A percentile compares a stretch with the other conserved stretches of the same genome.
phyloP scores from a whole-genome alignment of 1,140 invertebrate species.

The Colletes gigas region DNA sequence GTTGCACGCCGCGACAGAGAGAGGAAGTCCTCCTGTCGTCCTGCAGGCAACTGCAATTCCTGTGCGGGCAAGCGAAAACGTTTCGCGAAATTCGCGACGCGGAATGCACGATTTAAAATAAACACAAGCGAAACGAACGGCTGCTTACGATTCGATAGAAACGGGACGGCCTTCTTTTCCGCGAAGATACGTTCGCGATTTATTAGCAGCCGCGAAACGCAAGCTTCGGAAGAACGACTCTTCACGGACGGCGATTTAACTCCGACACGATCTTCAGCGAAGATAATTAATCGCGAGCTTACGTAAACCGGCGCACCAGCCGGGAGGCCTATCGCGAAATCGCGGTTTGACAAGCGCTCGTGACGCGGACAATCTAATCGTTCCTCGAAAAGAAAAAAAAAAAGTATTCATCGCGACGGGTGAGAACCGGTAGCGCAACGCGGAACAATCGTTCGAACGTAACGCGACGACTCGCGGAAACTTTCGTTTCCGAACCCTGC shows the following conservation, averaged over 20 bases:
- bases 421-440: no score
- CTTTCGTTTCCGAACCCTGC: no score
- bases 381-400: not conserved
- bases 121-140: no score
- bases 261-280: not conserved
- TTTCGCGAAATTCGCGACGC: slow-evolving; percentile 28
- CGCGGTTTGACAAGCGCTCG: not conserved
- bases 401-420: no score
- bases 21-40: slow-evolving; percentile 40
- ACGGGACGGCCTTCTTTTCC: no score
- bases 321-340: not conserved
- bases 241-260: no score
- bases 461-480: no score
- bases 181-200: no score
- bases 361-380: not conserved
- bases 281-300: not conserved
- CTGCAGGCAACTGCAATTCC: slow-evolving; percentile 51
- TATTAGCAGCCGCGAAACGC: no score
- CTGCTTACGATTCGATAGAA: no score
- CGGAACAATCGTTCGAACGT: no score
- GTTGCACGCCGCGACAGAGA: not conserved
- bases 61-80: slow-evolving; percentile 40
- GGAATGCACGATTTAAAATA: not conserved
- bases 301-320: not conserved
- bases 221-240: no score